Conservation (phyloP, 53 echinoderm and acorn worm species). For the Hippasteria phrygiana region DNA sequence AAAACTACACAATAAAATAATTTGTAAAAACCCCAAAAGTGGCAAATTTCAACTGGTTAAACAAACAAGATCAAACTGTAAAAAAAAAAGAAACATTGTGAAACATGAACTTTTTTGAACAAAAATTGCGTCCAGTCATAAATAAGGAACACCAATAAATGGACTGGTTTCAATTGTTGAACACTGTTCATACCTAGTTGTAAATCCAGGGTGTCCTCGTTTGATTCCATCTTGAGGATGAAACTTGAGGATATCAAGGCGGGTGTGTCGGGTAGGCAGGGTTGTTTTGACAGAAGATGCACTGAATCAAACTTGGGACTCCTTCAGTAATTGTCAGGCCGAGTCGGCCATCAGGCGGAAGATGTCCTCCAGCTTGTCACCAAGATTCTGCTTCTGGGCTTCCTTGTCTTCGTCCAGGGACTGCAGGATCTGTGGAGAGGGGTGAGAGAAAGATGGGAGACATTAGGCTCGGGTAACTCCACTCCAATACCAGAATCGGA, state of each 20-base stretch:
- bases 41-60: too few species aligned
- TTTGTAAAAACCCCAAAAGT: too few species aligned
- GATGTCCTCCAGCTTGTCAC: slow-evolving; percentile 73
- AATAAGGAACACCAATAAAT: too few species aligned
- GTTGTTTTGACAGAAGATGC: slow-evolving; percentile 17
- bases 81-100: too few species aligned
- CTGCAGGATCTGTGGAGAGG: slow-evolving; percentile 71
- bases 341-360: slow-evolving; percentile 75
- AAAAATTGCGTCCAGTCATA: too few species aligned
- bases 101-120: too few species aligned
- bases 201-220: too few species aligned
- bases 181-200: not conserved
- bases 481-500: not conserved
- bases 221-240: not conserved
- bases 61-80: too few species aligned
- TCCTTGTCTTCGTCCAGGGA: slow-evolving; percentile 89
- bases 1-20: too few species aligned
- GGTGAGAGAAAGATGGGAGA: not conserved
- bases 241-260: not conserved
- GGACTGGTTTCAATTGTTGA: not conserved
- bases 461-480: too few species aligned
- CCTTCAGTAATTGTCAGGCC: slow-evolving; percentile 62
- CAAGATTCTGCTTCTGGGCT: slow-evolving; percentile 73
- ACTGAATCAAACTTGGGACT: slow-evolving; percentile 53
- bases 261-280: not conserved